Percentiles rank a stretch among this genome's conserved stretches.
Conservation (phyloP, 1,140 invertebrate genomes). For the Sycophaga agraensis region DNA sequence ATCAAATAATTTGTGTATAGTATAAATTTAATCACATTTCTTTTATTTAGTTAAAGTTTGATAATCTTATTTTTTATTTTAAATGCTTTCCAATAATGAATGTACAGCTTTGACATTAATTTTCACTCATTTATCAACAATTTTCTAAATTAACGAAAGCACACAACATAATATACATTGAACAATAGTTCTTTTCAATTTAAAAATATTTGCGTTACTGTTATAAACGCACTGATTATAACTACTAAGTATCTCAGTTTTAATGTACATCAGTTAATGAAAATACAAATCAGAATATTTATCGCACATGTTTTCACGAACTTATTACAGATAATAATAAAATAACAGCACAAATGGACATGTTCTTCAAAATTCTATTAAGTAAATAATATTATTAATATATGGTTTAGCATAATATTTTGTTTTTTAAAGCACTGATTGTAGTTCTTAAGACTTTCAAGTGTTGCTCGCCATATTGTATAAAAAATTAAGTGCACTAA, state of each 20-base stretch:
- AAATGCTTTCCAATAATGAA: no score
- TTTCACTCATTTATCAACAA: conserved; percentile 6
- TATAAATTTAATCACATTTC: no score
- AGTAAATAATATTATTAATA: neutral
- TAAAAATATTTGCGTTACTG: neutral
- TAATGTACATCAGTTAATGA: neutral
- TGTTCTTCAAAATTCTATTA: conserved; percentile 12
- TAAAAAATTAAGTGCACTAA: conserved; percentile 24
- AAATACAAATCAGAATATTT: conserved; percentile 7
- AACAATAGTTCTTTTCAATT: neutral
- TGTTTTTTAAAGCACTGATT: neutral
- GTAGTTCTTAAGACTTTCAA: conserved; percentile 1
- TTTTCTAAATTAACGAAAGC: conserved; percentile 10
- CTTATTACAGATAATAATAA: conserved; percentile 14
- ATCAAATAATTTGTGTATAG: no score
- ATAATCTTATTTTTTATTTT: no score
- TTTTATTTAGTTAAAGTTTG: no score
- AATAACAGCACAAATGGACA: conserved; percentile 4
- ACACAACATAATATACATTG: conserved; percentile 7
- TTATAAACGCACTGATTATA: conserved; percentile 1
- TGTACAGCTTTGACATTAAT: no score
- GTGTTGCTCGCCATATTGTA: neutral
- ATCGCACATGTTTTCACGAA: neutral
- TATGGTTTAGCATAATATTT: neutral
- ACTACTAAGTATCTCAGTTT: conserved; percentile 20